Percentiles rank a stretch among this genome's conserved stretches.
Evolutionary conservation across 2,888 invertebrate genomes (phyloP).

Genomic region (Dolichopus griseipennis): DNA sequence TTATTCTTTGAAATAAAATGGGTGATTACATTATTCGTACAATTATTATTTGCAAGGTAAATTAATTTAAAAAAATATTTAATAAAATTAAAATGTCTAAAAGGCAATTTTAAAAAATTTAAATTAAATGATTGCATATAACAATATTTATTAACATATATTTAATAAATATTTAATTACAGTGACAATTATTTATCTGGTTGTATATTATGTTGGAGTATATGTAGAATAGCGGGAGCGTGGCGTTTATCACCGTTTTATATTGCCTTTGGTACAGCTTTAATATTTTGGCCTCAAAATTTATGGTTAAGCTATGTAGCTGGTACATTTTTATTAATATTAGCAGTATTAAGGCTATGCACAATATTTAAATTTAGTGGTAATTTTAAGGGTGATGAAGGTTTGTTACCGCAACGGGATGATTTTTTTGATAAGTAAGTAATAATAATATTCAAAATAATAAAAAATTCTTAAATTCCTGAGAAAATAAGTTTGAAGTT

Average conservation of each 20-base stretch:
- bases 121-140: not conserved
- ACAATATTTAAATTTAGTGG: slow-evolving; percentile 32
- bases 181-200: slow-evolving; percentile 33
- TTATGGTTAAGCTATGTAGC: slow-evolving; percentile 48
- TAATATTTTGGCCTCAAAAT: slow-evolving; percentile 41
- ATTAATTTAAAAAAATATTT: slow-evolving; percentile 16
- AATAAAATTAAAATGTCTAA: no score
- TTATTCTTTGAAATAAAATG: slow-evolving; percentile 56
- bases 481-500: no score
- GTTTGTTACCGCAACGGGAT: slow-evolving; percentile 38
- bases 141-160: slow-evolving; percentile 12
- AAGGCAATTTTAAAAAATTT: not conserved
- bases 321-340: slow-evolving; percentile 42
- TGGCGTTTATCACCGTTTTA: slow-evolving; percentile 39
- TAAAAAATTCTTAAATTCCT: no score
- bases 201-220: slow-evolving; percentile 36
- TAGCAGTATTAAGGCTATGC: slow-evolving; percentile 44
- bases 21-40: slow-evolving; percentile 55
- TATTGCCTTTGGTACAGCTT: slow-evolving; percentile 33
- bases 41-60: slow-evolving; percentile 43
- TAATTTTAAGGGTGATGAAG: slow-evolving; percentile 34
- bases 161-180: slow-evolving; percentile 20
- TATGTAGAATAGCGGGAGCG: slow-evolving; percentile 30
- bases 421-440: slow-evolving; percentile 36
- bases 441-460: not conserved